Evolutionary conservation across 2,888 invertebrate species (phyloP).

Genomic region (Polia nebulosa): DNA sequence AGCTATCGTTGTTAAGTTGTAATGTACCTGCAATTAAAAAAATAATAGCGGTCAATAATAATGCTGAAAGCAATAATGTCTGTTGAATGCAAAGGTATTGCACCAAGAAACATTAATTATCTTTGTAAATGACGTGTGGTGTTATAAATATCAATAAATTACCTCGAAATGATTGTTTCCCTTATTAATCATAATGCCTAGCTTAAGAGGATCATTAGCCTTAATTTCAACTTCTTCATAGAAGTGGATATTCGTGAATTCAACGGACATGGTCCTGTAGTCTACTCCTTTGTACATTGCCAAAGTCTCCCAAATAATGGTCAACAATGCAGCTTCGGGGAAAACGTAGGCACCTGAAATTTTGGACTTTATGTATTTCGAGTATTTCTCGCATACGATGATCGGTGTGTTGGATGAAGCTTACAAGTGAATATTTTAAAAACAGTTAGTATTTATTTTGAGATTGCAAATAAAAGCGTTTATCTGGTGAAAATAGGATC

Average conservation of each 20-base stretch:
- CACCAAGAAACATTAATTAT: not conserved
- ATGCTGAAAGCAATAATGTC: too few relatives aligned
- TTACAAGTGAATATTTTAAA: not conserved
- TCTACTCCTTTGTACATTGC: slow-evolving; percentile 45
- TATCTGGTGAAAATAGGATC: not conserved
- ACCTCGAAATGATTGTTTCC: slow-evolving; percentile 48
- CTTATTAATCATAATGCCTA: slow-evolving; percentile 68
- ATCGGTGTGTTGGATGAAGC: not conserved
- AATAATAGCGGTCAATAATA: too few relatives aligned
- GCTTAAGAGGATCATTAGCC: slow-evolving; percentile 92
- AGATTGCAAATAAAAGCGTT: too few relatives aligned
- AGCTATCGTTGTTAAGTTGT: slow-evolving; percentile 14
- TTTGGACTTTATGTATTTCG: not conserved
- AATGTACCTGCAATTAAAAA: slow-evolving; percentile 23
- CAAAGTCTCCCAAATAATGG: slow-evolving; percentile 86
- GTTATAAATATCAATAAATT: not conserved
- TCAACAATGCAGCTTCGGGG: slow-evolving; percentile 92
- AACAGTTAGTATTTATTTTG: too few relatives aligned
- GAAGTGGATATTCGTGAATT: slow-evolving; percentile 34
- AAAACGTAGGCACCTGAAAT: slow-evolving; percentile 90
- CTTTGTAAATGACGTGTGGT: not conserved
- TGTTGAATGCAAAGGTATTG: too few relatives aligned
- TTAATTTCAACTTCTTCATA: slow-evolving; percentile 49
- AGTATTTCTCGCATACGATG: not conserved
- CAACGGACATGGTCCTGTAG: slow-evolving; percentile 38